A percentile compares a stretch with the other conserved stretches of the same genome.
These are phyloP conservation scores for Australoheros facetus DNA, from an alignment of 2,797 vertebrate species.

Conservation along the genomic window DNA sequence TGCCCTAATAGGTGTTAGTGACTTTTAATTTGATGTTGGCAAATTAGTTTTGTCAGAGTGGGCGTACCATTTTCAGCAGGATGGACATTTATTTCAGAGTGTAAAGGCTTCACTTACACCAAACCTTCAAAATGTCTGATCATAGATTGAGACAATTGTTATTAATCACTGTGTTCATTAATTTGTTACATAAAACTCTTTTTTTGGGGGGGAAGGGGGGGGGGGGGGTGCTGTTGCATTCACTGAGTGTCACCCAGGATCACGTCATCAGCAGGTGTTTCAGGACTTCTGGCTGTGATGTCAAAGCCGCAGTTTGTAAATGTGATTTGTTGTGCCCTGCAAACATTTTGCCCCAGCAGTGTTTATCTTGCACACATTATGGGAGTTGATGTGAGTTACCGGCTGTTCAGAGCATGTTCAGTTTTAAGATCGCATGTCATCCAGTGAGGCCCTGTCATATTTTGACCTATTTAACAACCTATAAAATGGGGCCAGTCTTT, in stretches of 20 bases:
- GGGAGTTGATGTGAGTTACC: slow-evolving; percentile 12
- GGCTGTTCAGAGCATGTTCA: slow-evolving; percentile 43
- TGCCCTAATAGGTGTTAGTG: slow-evolving; percentile 27
- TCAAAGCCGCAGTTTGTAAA: slow-evolving; percentile 29
- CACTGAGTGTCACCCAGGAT: background rate
- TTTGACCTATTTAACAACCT: slow-evolving; percentile 68
- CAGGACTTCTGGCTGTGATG: slow-evolving; percentile 14
- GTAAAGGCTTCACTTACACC: slow-evolving; percentile 9
- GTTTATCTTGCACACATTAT: slow-evolving; percentile 1
- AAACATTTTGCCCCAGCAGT: slow-evolving; percentile 15
- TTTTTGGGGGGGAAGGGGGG: too few species aligned
- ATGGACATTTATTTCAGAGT: slow-evolving; percentile 40
- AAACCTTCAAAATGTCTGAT: background rate
- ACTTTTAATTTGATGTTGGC: slow-evolving; percentile 55
- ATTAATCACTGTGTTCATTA: slow-evolving; percentile 28
- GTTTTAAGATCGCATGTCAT: slow-evolving; percentile 44
- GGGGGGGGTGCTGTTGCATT: background rate
- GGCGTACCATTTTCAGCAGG: slow-evolving; percentile 35
- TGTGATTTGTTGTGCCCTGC: slow-evolving; percentile 45
- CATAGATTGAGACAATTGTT: background rate
- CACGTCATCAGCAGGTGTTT: slow-evolving; percentile 8
- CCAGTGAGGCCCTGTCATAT: slow-evolving; percentile 53
- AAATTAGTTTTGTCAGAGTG: slow-evolving; percentile 59
- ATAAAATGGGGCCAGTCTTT: slow-evolving; percentile 71
- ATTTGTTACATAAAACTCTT: slow-evolving; percentile 15